Percentiles rank a stretch among this genome's conserved stretches.
These are phyloP conservation scores for Bursaphelenchus mucronatus DNA, from an alignment of 1,140 invertebrate species.

Conservation along the genomic window DNA sequence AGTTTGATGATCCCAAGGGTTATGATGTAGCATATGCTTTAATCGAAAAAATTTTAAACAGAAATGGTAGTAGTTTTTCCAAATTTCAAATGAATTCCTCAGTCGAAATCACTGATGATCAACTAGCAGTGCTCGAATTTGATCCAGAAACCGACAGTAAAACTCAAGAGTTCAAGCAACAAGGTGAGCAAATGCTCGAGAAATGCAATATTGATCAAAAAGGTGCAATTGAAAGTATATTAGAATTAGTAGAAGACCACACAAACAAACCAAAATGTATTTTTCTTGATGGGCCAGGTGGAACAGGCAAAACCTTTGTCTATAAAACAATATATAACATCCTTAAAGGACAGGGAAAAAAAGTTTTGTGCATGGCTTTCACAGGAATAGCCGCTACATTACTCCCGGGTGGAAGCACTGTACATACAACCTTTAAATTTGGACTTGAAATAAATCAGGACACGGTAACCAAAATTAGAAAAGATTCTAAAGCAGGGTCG, in stretches of 20 bases:
- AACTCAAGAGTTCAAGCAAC: neutral
- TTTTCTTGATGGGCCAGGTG: slow-evolving; percentile 24
- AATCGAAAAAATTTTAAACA: slow-evolving; percentile 6
- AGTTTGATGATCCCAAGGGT: slow-evolving; percentile 1
- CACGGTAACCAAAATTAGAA: slow-evolving; percentile 10
- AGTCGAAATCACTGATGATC: slow-evolving; percentile 3
- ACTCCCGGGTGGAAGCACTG: slow-evolving; percentile 18
- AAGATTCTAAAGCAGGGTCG: neutral
- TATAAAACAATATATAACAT: slow-evolving; percentile 13
- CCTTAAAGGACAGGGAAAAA: slow-evolving; percentile 14
- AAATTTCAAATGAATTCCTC: slow-evolving; percentile 23
- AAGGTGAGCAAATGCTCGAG: neutral
- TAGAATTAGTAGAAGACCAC: neutral
- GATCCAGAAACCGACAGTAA: slow-evolving; percentile 1
- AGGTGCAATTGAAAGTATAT: neutral
- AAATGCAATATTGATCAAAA: neutral
- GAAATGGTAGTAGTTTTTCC: slow-evolving; percentile 19
- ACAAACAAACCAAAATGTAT: neutral
- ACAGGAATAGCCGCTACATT: slow-evolving; percentile 28
- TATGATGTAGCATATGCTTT: slow-evolving; percentile 14
- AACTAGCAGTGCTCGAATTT: slow-evolving; percentile 9
- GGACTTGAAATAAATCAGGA: slow-evolving; percentile 15
- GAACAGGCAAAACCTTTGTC: slow-evolving; percentile 28
- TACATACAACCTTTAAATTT: slow-evolving; percentile 29
- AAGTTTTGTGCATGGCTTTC: slow-evolving; percentile 2